phyloP scores from a whole-genome alignment of 2,113 vertebrate genomes.

The Bos indicus region DNA sequence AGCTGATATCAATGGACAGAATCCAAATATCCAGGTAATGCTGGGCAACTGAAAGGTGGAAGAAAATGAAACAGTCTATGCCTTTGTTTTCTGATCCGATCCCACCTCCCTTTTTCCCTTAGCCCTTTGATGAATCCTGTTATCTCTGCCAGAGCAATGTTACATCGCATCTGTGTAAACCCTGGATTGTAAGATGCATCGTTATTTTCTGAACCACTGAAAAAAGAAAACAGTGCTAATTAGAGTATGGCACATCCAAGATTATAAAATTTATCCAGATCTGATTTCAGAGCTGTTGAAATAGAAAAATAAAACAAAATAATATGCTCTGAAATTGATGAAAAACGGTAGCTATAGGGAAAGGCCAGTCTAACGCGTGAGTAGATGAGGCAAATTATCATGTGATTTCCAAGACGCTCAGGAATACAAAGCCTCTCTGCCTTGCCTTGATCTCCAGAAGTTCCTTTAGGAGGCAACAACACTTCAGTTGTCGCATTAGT shows the following conservation, averaged over 20 bases:
- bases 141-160: neutral
- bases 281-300: neutral
- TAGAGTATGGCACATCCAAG: neutral
- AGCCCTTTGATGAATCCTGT: neutral
- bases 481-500: neutral
- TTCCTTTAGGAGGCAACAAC: neutral
- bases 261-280: neutral
- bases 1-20: conserved; percentile 96
- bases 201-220: neutral
- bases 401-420: neutral
- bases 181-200: neutral
- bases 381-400: neutral
- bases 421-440: neutral
- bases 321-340: neutral
- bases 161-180: neutral
- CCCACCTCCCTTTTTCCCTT: neutral
- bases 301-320: neutral
- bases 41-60: neutral
- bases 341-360: neutral
- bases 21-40: conserved; percentile 97
- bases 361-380: neutral
- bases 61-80: neutral
- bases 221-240: neutral
- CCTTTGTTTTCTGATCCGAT: conserved; percentile 30
- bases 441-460: neutral